Evolutionary conservation across 2,888 invertebrate genomes (phyloP).

Genomic region (Dioctria rufipes): DNA sequence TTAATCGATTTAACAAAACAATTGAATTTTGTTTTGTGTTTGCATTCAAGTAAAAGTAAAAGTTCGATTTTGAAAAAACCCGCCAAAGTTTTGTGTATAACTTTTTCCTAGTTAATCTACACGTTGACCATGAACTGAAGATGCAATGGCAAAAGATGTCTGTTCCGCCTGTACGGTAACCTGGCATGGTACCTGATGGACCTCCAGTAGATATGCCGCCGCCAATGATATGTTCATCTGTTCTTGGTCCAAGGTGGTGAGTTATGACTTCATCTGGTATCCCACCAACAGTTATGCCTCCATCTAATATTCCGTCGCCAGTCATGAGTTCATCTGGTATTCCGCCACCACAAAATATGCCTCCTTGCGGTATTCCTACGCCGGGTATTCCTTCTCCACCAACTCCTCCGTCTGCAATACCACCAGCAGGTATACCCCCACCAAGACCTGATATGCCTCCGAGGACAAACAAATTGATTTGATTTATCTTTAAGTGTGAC

Average conservation of each 20-base stretch:
- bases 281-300: constrained; percentile 55
- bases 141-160: constrained; percentile 65
- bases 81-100: too few species aligned
- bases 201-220: constrained; percentile 63
- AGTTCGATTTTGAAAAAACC: too few species aligned
- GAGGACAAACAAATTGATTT: too few species aligned
- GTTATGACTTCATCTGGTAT: constrained; percentile 47
- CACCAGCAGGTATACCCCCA: constrained; percentile 62
- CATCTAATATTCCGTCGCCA: constrained; percentile 50
- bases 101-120: too few species aligned
- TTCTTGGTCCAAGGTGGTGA: constrained; percentile 45
- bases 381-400: constrained; percentile 63
- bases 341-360: constrained; percentile 71
- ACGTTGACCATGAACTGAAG: constrained; percentile 63
- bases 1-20: too few species aligned
- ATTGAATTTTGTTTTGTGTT: too few species aligned
- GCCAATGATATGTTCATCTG: constrained; percentile 63
- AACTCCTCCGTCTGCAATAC: constrained; percentile 65
- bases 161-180: constrained; percentile 60
- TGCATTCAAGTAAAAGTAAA: too few species aligned
- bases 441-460: background rate
- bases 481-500: too few species aligned
- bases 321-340: constrained; percentile 65
- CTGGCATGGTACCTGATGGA: constrained; percentile 23
- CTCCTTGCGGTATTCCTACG: constrained; percentile 70